These are phyloP conservation scores for Tetramorium simillimum DNA, from an alignment of 1,140 invertebrate species.

Conservation along the genomic window DNA sequence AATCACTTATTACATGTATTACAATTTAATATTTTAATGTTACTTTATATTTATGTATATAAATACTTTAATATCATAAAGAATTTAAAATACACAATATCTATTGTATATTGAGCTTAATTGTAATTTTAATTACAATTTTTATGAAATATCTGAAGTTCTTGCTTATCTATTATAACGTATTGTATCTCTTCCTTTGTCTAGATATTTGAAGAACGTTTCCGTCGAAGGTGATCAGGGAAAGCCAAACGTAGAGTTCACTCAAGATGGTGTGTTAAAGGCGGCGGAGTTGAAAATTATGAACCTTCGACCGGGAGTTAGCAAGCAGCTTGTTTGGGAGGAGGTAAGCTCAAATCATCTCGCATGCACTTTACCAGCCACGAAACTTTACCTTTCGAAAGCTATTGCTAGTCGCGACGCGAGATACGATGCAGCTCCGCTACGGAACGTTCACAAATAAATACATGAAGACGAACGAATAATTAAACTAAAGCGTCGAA, in stretches of 20 bases:
- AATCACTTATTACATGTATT: background rate
- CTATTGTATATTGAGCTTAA: background rate
- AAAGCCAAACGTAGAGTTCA: slow-evolving; percentile 94
- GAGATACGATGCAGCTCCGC: background rate
- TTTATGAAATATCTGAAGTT: background rate
- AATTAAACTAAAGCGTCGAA: slow-evolving; percentile 7
- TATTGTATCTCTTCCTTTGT: slow-evolving; percentile 69
- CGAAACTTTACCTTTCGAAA: slow-evolving; percentile 28
- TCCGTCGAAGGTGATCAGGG: slow-evolving; percentile 92
- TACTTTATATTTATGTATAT: background rate
- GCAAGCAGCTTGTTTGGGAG: slow-evolving; percentile 94
- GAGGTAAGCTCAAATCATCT: slow-evolving; percentile 88
- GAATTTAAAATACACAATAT: background rate
- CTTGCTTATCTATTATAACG: background rate
- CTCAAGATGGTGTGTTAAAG: slow-evolving; percentile 94
- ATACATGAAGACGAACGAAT: slow-evolving; percentile 11
- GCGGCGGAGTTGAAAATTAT: slow-evolving; percentile 96
- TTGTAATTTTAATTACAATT: background rate
- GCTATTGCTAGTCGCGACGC: slow-evolving; percentile 1
- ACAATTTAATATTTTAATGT: background rate
- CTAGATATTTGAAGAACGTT: slow-evolving; percentile 93
- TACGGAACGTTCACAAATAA: slow-evolving; percentile 24
- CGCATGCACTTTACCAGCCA: slow-evolving; percentile 31
- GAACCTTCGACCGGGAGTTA: slow-evolving; percentile 93
- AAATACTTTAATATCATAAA: background rate